Evolutionary conservation across 1,140 invertebrate genomes (phyloP).

Genomic region (Hydropsyche tenuis): DNA sequence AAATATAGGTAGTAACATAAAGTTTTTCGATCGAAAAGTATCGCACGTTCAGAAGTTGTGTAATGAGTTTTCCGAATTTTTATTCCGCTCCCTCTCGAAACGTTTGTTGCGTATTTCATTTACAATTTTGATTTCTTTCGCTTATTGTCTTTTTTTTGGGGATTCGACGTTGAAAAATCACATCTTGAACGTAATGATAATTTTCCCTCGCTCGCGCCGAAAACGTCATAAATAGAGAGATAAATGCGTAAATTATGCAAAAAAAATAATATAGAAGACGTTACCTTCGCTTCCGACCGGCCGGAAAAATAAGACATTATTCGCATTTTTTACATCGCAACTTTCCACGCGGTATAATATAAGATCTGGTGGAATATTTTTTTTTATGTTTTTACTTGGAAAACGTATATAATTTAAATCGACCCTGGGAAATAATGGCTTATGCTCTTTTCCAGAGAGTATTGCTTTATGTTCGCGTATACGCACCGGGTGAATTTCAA

Average conservation of each 20-base stretch:
- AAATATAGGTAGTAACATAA: neutral
- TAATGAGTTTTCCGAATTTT: constrained; percentile 23
- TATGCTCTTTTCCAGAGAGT: constrained; percentile 19
- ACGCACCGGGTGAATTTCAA: constrained; percentile 11
- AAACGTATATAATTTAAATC: constrained; percentile 11
- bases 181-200: constrained; percentile 22
- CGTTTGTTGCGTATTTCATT: neutral
- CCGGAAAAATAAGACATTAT: constrained; percentile 3
- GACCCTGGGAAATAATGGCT: constrained; percentile 21
- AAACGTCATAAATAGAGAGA: constrained; percentile 20
- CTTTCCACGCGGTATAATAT: no score
- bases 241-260: constrained; percentile 24
- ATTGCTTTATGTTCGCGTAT: constrained; percentile 12
- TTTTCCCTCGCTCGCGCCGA: neutral
- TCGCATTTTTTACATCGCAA: neutral
- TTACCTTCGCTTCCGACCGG: constrained; percentile 5
- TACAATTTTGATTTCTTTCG: neutral
- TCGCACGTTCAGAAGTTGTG: neutral
- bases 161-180: neutral
- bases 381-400: no score
- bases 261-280: constrained; percentile 5
- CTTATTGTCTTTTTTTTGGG: neutral
- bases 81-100: neutral
- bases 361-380: no score
- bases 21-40: constrained; percentile 14